Evolutionary conservation across 2,888 invertebrate species (phyloP).

Genomic region (Rhaphigaster nebulosa): DNA sequence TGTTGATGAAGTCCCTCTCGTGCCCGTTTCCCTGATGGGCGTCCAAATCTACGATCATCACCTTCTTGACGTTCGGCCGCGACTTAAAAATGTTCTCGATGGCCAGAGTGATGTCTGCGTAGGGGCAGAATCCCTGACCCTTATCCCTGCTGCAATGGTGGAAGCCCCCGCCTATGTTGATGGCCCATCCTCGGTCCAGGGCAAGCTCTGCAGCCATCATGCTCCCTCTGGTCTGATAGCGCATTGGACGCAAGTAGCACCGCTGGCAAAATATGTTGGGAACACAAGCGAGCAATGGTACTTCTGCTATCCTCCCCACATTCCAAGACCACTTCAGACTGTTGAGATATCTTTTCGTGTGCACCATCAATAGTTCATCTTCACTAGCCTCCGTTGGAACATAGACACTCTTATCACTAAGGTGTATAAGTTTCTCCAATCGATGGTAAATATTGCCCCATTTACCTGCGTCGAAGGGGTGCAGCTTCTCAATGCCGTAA

Average conservation of each 20-base stretch:
- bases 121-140: conserved; percentile 92
- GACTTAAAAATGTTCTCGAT: conserved; percentile 77
- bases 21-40: conserved; percentile 94
- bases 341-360: conserved; percentile 80
- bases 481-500: conserved; percentile 84
- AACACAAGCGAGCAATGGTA: conserved; percentile 79
- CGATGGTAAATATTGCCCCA: conserved; percentile 72
- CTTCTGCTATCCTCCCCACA: conserved; percentile 85
- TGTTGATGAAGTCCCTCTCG: conserved; percentile 82
- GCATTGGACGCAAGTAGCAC: conserved; percentile 84
- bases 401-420: conserved; percentile 76
- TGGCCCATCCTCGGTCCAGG: conserved; percentile 86
- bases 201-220: conserved; percentile 87
- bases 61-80: conserved; percentile 74
- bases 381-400: conserved; percentile 80
- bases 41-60: conserved; percentile 92
- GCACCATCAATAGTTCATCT: conserved; percentile 81
- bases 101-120: conserved; percentile 88
- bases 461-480: conserved; percentile 90
- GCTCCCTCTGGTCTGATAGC: conserved; percentile 87
- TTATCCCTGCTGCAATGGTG: conserved; percentile 85
- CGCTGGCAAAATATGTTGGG: conserved; percentile 84
- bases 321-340: conserved; percentile 85
- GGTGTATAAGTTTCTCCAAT: conserved; percentile 68
- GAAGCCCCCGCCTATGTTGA: conserved; percentile 93